Evolutionary conservation across 1,140 invertebrate genomes (phyloP).

Genomic region (Micrasema longulum): DNA sequence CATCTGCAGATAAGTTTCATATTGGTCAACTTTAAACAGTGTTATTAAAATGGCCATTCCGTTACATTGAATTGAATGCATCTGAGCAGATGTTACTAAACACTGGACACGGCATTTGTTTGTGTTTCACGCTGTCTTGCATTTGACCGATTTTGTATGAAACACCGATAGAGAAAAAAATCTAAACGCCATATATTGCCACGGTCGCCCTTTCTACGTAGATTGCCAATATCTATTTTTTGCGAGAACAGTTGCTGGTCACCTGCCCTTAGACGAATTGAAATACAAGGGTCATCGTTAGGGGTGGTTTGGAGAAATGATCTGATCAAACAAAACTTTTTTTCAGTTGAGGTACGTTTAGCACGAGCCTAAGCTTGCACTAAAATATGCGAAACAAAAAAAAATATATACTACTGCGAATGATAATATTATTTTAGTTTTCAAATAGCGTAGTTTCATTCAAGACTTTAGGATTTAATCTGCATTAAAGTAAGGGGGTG

Average conservation of each 20-base stretch:
- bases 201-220: slow-evolving; percentile 16
- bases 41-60: neutral
- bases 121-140: slow-evolving; percentile 33
- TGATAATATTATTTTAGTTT: too few species aligned
- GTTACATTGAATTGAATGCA: neutral
- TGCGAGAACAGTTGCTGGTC: slow-evolving; percentile 50
- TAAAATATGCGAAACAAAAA: neutral
- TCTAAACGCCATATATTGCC: slow-evolving; percentile 5
- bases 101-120: slow-evolving; percentile 27
- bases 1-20: neutral
- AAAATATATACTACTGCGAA: too few species aligned
- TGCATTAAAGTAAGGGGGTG: too few species aligned
- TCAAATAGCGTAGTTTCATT: too few species aligned
- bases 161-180: slow-evolving; percentile 13
- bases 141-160: slow-evolving; percentile 25
- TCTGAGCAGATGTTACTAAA: slow-evolving; percentile 22
- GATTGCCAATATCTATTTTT: slow-evolving; percentile 33
- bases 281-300: slow-evolving; percentile 28
- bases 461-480: too few species aligned
- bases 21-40: neutral
- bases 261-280: slow-evolving; percentile 42
- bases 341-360: slow-evolving; percentile 1
- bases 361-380: slow-evolving; percentile 15
- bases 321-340: slow-evolving; percentile 9
- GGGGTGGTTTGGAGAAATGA: slow-evolving; percentile 38